Base-by-base conservation (phyloP, 2,888 invertebrate species). In the Tromatobia lineatoria region DNA sequence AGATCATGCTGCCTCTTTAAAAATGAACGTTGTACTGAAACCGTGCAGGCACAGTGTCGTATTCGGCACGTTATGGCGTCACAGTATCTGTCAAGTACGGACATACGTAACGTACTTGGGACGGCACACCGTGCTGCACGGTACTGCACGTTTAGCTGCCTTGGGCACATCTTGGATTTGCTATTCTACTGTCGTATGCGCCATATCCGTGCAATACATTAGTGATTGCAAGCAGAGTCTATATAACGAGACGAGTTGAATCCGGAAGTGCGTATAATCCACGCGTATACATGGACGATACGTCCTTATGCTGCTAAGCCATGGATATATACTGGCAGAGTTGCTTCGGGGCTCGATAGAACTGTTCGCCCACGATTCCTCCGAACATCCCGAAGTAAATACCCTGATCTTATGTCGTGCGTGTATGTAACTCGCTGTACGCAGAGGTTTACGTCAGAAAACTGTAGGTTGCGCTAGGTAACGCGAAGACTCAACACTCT, bases 361-460 rank as follows among this genome's bases (percentile, higher is more conserved):
- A 25, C 38, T 57, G 54, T 42, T 42, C 54, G 54, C 70, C 54
- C 20, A 20, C 54, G 71, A 23, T 34, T 15, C 54, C 29, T 42
- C 25, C 57, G 42, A 38, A 57, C 57, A 23, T 42, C 54, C 7
- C 57, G 71, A 57, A 38, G 57, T 71, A 71, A 52, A 54, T 71
- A 71, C 23, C 54, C 23, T 42, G n/a, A 20, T 52, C 69, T 69
- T 50, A 20, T 57, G 54, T 57, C 23, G 13, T 59, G 29, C 15
- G 15, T 59, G 10, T 59, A 13, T 11, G 11, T 6, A n/a, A 59
- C 57, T 59, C 57, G 25, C 15, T 57, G 13, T 6, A 57, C 15
- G 20, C 23, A 29, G n/a, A 59, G 25, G 15, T 59, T 59, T 15
- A 59, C 15, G 57, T 59, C 57, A 23, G 15, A 59, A 29, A n/a